Evolutionary conservation across 2,797 vertebrate genomes (phyloP).

Genomic region (Amphiprion clarkii): DNA sequence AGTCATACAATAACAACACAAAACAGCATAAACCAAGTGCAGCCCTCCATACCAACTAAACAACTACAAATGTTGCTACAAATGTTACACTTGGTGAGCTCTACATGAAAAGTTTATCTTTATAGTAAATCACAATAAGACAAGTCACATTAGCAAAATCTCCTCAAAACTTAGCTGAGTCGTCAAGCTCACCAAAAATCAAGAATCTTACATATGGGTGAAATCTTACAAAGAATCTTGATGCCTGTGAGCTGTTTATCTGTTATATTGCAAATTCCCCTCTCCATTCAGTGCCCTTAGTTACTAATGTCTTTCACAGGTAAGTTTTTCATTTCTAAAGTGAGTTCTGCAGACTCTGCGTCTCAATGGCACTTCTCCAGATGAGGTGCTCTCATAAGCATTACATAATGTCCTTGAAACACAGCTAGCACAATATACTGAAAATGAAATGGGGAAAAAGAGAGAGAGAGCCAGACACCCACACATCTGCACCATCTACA

Average conservation of each 20-base stretch:
- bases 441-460: constrained; percentile 62
- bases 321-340: constrained; percentile 56
- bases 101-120: not conserved
- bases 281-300: constrained; percentile 41
- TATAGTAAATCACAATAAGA: not conserved
- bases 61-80: not conserved
- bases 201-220: not conserved
- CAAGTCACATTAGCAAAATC: not conserved
- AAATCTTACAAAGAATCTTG: constrained; percentile 9
- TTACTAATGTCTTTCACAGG: constrained; percentile 58
- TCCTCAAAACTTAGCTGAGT: constrained; percentile 2
- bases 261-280: constrained; percentile 27
- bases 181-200: constrained; percentile 19
- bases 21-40: constrained; percentile 8
- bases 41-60: constrained; percentile 1
- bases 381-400: constrained; percentile 75
- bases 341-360: constrained; percentile 63
- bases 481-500: constrained; percentile 66
- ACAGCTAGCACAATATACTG: constrained; percentile 62
- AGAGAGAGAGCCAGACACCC: constrained; percentile 64
- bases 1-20: constrained; percentile 15
- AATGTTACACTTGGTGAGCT: not conserved
- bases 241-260: constrained; percentile 22
- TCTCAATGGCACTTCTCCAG: constrained; percentile 79
- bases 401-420: constrained; percentile 82